phyloP scores from a whole-genome alignment of 2,797 vertebrate species.

The Pseudotriccus pelzelni region DNA sequence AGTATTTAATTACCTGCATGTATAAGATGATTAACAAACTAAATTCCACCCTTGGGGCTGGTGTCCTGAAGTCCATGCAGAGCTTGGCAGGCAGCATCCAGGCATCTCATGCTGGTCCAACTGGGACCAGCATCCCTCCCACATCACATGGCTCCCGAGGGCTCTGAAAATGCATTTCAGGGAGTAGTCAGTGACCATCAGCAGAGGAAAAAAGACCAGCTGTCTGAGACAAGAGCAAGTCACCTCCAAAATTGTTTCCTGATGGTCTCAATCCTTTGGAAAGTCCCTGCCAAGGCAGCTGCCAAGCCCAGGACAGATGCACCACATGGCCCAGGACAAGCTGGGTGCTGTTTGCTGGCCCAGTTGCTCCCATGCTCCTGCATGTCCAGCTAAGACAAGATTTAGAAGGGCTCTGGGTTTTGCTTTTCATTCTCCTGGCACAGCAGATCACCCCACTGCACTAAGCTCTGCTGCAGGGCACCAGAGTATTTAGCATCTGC shows the following conservation, averaged over 20 bases:
- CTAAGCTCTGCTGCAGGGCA: not conserved
- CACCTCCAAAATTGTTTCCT: not conserved
- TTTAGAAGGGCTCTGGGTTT: not conserved
- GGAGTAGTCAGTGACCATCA: not conserved
- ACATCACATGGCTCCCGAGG: accelerated
- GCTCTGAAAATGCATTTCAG: not conserved
- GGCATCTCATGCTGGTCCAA: not conserved
- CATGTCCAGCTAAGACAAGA: not conserved
- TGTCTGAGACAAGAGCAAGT: not conserved
- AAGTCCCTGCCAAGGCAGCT: not conserved
- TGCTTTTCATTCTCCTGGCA: not conserved
- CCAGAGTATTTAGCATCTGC: not conserved
- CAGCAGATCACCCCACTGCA: not conserved
- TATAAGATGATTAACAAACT: not conserved
- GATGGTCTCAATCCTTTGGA: not conserved
- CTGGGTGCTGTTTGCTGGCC: not conserved
- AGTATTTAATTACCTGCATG: not conserved
- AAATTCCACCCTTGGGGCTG: not conserved
- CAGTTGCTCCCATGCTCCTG: not conserved
- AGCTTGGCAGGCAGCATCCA: not conserved
- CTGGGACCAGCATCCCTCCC: not conserved
- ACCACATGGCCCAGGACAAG: not conserved
- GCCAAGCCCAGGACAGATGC: not conserved
- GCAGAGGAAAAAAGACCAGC: not conserved
- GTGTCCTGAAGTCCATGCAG: not conserved